Conservation (phyloP, 2,113 vertebrate genomes). For the rabbit (Oryctolagus cuniculus) region DNA sequence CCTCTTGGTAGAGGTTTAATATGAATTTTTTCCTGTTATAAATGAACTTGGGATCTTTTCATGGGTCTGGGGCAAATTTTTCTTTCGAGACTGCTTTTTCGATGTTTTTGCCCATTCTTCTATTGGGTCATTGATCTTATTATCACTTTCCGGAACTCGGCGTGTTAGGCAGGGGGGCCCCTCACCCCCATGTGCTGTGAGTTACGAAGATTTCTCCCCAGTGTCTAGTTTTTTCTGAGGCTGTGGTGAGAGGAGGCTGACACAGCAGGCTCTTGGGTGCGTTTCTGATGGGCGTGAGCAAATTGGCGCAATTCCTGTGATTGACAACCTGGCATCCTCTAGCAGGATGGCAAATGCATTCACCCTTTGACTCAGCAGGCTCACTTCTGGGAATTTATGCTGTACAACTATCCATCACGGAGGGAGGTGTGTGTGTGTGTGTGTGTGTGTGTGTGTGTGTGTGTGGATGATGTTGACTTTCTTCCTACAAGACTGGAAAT, state of each 20-base stretch:
- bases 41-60: slow-evolving; percentile 26
- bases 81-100: slow-evolving; percentile 17
- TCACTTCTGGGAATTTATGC: background rate
- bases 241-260: background rate
- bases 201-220: background rate
- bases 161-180: background rate
- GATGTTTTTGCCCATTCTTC: background rate
- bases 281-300: background rate
- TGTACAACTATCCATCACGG: background rate
- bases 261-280: background rate
- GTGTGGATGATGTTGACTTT: background rate
- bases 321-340: background rate
- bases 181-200: background rate
- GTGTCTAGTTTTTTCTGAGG: background rate
- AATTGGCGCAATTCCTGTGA: background rate
- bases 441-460: background rate
- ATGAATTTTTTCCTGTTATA: slow-evolving; percentile 7
- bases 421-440: background rate
- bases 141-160: background rate
- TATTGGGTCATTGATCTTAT: background rate
- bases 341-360: background rate
- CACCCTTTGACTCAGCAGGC: background rate
- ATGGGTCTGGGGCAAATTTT: background rate
- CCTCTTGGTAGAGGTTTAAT: background rate
- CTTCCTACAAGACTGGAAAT: background rate